Percentiles rank a stretch among this genome's conserved stretches.
These are phyloP conservation scores for Ophraella communa DNA, from an alignment of 2,888 invertebrate genomes.

Conservation along the genomic window DNA sequence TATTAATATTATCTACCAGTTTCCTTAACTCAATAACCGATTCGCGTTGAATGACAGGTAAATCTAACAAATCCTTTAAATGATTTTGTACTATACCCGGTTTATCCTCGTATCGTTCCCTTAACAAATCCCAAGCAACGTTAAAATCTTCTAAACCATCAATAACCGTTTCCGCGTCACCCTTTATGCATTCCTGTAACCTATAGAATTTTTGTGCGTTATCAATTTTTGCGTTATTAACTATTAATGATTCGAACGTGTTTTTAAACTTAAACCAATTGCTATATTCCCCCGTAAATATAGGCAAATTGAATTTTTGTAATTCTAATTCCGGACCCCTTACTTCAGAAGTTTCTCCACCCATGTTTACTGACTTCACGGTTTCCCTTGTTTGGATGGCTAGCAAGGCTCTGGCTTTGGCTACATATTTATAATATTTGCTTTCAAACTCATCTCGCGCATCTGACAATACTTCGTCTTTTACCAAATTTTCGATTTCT, in stretches of 20 bases:
- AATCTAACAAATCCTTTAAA: background rate
- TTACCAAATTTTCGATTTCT: too few species aligned
- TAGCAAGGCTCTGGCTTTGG: too few species aligned
- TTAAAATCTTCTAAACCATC: background rate
- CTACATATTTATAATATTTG: too few species aligned
- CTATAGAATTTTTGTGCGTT: background rate
- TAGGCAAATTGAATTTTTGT: background rate
- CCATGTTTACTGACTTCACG: too few species aligned
- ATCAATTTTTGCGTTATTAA: background rate
- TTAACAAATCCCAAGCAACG: background rate
- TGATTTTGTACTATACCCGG: background rate
- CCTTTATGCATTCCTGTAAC: background rate
- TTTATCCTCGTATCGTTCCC: background rate
- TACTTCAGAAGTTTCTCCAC: too few species aligned
- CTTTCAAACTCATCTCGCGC: too few species aligned
- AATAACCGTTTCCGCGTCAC: background rate
- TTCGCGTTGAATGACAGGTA: slow-evolving; percentile 2
- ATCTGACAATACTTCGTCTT: too few species aligned
- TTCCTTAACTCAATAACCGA: background rate
- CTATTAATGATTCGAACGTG: background rate
- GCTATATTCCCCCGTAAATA: background rate
- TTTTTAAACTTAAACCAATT: slow-evolving; percentile 8
- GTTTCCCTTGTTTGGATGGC: too few species aligned
- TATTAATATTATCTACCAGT: background rate
- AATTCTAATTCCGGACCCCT: background rate